phyloP scores from a whole-genome alignment of 1,140 invertebrate genomes.

The Rhizoglyphus robini region DNA sequence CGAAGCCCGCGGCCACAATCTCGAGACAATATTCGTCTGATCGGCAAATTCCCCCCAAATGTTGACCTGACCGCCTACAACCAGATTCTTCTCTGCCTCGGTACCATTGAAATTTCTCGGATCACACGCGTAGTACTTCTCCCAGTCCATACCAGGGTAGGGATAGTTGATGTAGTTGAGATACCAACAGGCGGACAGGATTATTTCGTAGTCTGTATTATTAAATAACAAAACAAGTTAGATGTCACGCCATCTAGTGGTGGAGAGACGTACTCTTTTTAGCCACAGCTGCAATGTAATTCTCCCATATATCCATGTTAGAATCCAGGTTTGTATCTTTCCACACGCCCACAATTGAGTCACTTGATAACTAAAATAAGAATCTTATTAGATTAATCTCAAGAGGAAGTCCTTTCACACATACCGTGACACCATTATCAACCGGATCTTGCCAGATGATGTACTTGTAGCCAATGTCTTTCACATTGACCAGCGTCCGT shows the following conservation, averaged over 20 bases:
- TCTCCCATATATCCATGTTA: slow-evolving; percentile 25
- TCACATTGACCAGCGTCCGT: slow-evolving; percentile 30
- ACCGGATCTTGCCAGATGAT: slow-evolving; percentile 57
- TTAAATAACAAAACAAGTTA: too few species aligned
- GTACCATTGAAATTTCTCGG: slow-evolving; percentile 32
- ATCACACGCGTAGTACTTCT: slow-evolving; percentile 37
- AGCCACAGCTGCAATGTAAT: slow-evolving; percentile 26
- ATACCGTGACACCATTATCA: slow-evolving; percentile 50
- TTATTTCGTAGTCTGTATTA: slow-evolving; percentile 20
- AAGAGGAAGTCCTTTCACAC: not conserved
- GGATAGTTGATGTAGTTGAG: slow-evolving; percentile 35
- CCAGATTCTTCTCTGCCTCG: slow-evolving; percentile 1
- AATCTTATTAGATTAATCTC: not conserved
- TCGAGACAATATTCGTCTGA: slow-evolving; percentile 26
- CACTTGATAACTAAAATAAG: slow-evolving; percentile 28
- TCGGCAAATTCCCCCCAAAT: slow-evolving; percentile 36
- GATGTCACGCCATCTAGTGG: not conserved
- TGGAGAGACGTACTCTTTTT: slow-evolving; percentile 26
- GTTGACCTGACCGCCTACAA: slow-evolving; percentile 33
- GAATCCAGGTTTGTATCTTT: slow-evolving; percentile 29
- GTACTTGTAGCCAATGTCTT: slow-evolving; percentile 31
- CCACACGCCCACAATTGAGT: slow-evolving; percentile 40
- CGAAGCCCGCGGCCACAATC: slow-evolving; percentile 49
- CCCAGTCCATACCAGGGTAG: slow-evolving; percentile 34
- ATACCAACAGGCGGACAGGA: slow-evolving; percentile 35